Evolutionary conservation across 2,113 vertebrate genomes (phyloP), one percentile per base, ranked within the genome.

Genomic region (Marmota flaviventris): DNA sequence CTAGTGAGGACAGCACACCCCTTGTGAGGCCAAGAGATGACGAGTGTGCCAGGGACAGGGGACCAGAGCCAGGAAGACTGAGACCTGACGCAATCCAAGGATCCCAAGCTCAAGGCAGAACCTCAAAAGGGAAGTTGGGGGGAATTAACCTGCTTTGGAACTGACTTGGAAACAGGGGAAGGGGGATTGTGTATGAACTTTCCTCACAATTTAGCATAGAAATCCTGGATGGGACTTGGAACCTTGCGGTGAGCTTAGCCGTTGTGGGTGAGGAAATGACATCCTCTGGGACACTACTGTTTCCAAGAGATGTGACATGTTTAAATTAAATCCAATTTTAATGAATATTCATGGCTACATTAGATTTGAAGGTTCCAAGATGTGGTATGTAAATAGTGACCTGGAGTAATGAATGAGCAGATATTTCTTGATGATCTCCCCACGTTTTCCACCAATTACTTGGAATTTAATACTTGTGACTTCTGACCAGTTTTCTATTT

Each of bases 1-100:
- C 56, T 2, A n/a, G 2, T 9, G 25, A 5, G 4, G 13, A 17
- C 42, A 56, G 1, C 9, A 0, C 1, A 20, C 25, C 58, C 0
- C 61, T 3, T 32, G 1, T 0, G 0, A 2, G 20, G 56, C 56
- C 8, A 17, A 12, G 48, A 39, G 29, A 0, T 27, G 8, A 24
- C 32, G 14, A 4, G 7, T 12, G 34, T 22, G 5, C 27, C 48
- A 25, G 34, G 5, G 34, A 27, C 18, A 1, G 20, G 56, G 18
- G 4, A 22, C 27, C 6, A 29, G 0, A n/a, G 61, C 42, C 14
- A 24, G 37, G 48, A 77, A 29, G 39, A 5, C 1, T 8, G 12
- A 58, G 39, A 11, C 11, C 32, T 63, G 27, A n/a, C 48, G 6
- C 10, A 69, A 65, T 45, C 16, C 63, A 4, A 69, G 1, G 2